Conservation (phyloP, 2,113 vertebrate species). For the Alces alces region DNA sequence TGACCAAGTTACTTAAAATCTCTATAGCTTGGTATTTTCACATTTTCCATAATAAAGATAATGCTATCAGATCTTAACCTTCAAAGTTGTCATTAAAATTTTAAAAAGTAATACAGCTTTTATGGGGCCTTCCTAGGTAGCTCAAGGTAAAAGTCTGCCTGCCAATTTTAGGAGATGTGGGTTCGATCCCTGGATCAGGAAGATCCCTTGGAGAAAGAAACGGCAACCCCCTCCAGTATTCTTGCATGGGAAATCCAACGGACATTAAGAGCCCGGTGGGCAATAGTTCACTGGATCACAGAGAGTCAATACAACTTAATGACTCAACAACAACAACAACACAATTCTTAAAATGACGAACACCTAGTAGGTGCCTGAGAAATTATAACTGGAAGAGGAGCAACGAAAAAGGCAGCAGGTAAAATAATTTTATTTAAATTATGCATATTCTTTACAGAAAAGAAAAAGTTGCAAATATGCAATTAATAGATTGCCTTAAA, state of each 20-base stretch:
- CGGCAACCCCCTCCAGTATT: background rate
- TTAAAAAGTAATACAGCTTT: background rate
- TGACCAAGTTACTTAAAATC: background rate
- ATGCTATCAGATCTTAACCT: background rate
- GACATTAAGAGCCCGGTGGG: background rate
- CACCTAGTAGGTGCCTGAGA: background rate
- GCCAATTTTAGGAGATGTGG: background rate
- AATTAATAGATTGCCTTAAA: background rate
- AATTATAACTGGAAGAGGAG: background rate
- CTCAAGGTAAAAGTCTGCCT: fast-evolving
- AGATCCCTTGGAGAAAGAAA: background rate
- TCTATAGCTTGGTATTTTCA: background rate
- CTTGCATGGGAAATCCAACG: background rate
- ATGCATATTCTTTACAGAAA: background rate
- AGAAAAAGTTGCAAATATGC: background rate
- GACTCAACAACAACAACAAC: background rate
- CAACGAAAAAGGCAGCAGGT: background rate
- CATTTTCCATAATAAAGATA: background rate
- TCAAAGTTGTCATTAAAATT: background rate
- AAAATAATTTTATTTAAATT: background rate
- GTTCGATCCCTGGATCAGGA: background rate
- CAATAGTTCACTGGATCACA: background rate
- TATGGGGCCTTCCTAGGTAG: background rate
- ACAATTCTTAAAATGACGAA: background rate
- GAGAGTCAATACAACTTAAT: background rate